Percentiles rank a stretch among this genome's conserved stretches.
These are phyloP conservation scores for Calidris pugnax DNA, from an alignment of 2,113 vertebrate species.

Conservation along the genomic window DNA sequence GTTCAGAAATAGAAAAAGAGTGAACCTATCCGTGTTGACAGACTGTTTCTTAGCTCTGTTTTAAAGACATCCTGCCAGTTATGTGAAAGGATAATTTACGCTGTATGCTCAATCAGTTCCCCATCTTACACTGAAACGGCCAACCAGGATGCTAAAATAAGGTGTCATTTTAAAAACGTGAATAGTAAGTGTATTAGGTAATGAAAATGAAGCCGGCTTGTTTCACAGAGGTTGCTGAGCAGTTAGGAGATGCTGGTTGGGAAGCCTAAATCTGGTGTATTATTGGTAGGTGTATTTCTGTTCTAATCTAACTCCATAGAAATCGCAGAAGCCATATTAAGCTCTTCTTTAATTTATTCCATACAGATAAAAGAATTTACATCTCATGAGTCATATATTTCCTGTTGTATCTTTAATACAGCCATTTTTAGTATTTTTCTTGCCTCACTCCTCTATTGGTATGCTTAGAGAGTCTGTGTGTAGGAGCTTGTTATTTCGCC, in stretches of 20 bases:
- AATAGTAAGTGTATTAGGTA: background rate
- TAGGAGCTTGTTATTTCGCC: conserved; percentile 63
- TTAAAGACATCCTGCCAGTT: background rate
- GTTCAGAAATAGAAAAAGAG: background rate
- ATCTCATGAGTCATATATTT: conserved; percentile 66
- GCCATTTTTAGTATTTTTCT: conserved; percentile 67
- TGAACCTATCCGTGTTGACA: background rate
- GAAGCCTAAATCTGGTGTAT: conserved; percentile 39
- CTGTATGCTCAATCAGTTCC: background rate
- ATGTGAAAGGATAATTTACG: background rate
- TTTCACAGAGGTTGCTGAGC: background rate
- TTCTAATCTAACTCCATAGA: conserved; percentile 68
- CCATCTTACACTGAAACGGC: background rate
- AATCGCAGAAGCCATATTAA: conserved; percentile 59
- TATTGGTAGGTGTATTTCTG: conserved; percentile 67
- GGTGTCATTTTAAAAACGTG: background rate
- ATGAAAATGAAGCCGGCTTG: background rate
- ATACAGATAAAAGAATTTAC: conserved; percentile 67
- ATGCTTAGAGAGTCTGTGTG: conserved; percentile 43
- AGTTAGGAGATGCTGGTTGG: background rate
- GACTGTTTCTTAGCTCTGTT: background rate
- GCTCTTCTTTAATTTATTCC: conserved; percentile 53
- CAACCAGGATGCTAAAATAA: conserved; percentile 17
- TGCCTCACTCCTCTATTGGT: conserved; percentile 37
- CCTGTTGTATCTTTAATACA: conserved; percentile 68